A percentile compares a stretch with the other conserved stretches of the same genome.
phyloP scores from a whole-genome alignment of 2,113 vertebrate genomes.

The Sinocyclocheilus maitianheensis region DNA sequence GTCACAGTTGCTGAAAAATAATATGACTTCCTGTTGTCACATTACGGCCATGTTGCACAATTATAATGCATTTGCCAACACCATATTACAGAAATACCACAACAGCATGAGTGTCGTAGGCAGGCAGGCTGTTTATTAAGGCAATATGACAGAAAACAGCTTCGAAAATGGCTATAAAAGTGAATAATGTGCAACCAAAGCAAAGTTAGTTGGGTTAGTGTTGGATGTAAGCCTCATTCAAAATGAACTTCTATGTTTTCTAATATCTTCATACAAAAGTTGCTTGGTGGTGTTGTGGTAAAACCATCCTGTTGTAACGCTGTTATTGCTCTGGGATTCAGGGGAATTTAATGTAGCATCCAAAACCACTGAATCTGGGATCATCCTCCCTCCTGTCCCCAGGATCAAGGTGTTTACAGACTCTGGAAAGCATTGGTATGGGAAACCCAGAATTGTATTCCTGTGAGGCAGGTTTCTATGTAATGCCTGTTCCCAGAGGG shows the following conservation, averaged over 20 bases:
- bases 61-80: neutral
- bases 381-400: neutral
- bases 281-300: neutral
- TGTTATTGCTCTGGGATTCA: conserved; percentile 10
- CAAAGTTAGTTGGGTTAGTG: neutral
- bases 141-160: neutral
- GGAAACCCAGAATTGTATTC: neutral
- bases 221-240: neutral
- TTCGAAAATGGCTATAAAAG: neutral
- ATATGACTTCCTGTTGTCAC: neutral
- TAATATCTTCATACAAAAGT: neutral
- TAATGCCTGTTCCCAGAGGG: neutral
- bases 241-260: neutral
- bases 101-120: neutral
- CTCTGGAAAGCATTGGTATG: neutral
- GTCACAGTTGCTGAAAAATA: neutral
- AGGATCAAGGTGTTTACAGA: conserved; percentile 22
- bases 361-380: neutral
- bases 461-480: neutral
- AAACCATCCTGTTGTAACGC: neutral
- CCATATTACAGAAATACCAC: neutral
- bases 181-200: conserved; percentile 1
- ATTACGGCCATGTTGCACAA: neutral
- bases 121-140: neutral
- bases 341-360: neutral